A percentile compares a stretch with the other conserved stretches of the same genome.
Evolutionary conservation across 2,888 invertebrate species (phyloP).

Genomic region (Troides oblongomaculatus): DNA sequence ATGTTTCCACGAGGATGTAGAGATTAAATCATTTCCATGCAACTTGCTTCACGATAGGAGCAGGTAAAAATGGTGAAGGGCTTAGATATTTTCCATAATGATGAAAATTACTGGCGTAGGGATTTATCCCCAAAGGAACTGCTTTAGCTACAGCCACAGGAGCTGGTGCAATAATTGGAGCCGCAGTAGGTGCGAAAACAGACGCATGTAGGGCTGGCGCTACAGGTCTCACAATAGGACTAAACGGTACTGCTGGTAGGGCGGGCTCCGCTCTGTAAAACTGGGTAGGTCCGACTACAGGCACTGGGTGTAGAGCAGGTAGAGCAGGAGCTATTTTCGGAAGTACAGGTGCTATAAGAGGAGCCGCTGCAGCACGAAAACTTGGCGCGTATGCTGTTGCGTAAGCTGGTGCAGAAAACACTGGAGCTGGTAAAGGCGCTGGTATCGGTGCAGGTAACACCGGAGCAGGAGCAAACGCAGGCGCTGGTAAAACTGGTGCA

Average conservation of each 20-base stretch:
- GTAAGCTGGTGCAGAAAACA: constrained; percentile 36
- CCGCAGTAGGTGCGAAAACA: constrained; percentile 44
- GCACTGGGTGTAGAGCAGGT: constrained; percentile 37
- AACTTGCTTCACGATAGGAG: constrained; percentile 50
- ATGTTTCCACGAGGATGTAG: constrained; percentile 27
- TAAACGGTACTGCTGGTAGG: constrained; percentile 50
- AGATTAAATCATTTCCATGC: constrained; percentile 68
- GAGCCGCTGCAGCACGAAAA: constrained; percentile 24
- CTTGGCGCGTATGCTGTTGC: constrained; percentile 34
- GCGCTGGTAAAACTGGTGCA: constrained; percentile 42
- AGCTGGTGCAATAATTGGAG: constrained; percentile 36
- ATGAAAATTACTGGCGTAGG: constrained; percentile 54
- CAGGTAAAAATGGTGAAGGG: constrained; percentile 47
- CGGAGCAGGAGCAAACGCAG: constrained; percentile 39
- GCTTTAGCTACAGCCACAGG: constrained; percentile 50
- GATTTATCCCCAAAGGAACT: constrained; percentile 37
- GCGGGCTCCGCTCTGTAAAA: constrained; percentile 39
- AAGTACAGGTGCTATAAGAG: constrained; percentile 37
- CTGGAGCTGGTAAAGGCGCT: constrained; percentile 33
- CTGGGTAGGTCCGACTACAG: constrained; percentile 32
- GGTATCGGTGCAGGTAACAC: constrained; percentile 36
- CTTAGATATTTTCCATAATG: constrained; percentile 53
- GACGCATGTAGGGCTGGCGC: constrained; percentile 43
- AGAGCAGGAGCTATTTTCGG: constrained; percentile 34
- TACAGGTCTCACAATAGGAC: constrained; percentile 45